Percentiles rank a stretch among this genome's conserved stretches.
phyloP scores from a whole-genome alignment of 2,797 vertebrate genomes.

The Hydrocynus forskahlii region DNA sequence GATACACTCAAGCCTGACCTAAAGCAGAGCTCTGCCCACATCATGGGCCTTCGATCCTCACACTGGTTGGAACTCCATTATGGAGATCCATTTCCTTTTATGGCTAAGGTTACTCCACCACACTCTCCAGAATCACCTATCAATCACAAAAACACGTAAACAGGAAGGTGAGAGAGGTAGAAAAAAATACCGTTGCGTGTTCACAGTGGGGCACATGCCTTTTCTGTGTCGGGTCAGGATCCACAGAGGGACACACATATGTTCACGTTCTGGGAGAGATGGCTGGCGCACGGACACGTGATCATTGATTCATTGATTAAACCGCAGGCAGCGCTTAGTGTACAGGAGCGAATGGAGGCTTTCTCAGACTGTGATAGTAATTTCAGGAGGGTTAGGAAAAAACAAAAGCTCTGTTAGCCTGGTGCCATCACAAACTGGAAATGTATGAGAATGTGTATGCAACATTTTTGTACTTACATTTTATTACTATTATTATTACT shows the following conservation, averaged over 20 bases:
- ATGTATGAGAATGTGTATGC: too few relatives aligned
- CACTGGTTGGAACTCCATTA: conserved; percentile 2
- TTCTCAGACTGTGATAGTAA: background rate
- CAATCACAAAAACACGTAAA: conserved; percentile 8
- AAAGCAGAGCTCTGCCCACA: conserved; percentile 6
- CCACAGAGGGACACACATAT: background rate
- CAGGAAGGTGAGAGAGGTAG: conserved; percentile 50
- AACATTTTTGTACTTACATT: too few relatives aligned
- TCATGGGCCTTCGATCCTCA: background rate
- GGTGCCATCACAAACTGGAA: background rate
- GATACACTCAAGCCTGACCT: conserved; percentile 1
- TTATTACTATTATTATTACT: too few relatives aligned
- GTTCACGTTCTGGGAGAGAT: background rate
- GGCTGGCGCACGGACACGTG: conserved; percentile 54
- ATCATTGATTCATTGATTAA: conserved; percentile 71
- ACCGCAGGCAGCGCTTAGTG: conserved; percentile 52
- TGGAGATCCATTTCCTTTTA: conserved; percentile 26
- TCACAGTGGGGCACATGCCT: background rate
- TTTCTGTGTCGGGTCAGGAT: background rate
- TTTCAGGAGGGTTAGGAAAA: background rate
- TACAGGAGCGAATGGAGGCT: conserved; percentile 49
- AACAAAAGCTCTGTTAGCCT: background rate
- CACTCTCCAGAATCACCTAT: conserved; percentile 20
- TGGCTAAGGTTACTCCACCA: conserved; percentile 8
- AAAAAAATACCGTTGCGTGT: background rate